phyloP scores from a whole-genome alignment of 53 echinoderm and acorn worm species.

The Antedon mediterranea region DNA sequence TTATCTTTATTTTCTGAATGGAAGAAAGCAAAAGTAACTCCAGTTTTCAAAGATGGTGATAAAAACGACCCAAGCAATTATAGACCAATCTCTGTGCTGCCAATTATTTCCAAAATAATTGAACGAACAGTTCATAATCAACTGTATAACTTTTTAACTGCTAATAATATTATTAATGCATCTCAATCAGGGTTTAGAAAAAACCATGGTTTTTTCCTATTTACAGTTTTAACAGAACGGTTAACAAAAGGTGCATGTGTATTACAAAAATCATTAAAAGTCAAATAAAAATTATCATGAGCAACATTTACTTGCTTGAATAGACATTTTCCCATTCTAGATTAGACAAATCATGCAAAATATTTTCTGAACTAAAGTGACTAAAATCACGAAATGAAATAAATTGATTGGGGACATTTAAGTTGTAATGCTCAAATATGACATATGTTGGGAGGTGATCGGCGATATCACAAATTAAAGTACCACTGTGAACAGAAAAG shows the following conservation, averaged over 20 bases:
- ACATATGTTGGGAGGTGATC: conserved; percentile 1
- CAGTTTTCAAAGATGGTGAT: too few species aligned
- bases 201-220: neutral
- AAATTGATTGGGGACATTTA: neutral
- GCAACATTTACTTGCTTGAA: neutral
- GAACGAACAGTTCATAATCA: too few species aligned
- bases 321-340: neutral
- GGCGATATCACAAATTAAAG: neutral
- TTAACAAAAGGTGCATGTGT: neutral
- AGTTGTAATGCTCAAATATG: neutral
- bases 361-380: neutral
- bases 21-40: too few species aligned
- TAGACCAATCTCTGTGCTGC: too few species aligned
- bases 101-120: too few species aligned
- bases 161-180: too few species aligned
- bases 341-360: neutral
- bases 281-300: neutral
- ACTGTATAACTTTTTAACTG: too few species aligned
- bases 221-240: neutral
- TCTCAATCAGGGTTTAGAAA: too few species aligned
- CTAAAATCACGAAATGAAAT: neutral
- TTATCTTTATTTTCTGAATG: too few species aligned
- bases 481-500: neutral
- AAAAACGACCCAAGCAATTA: too few species aligned
- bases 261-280: neutral